Base-by-base conservation (phyloP, 2,888 invertebrate species). In the Barypeithes pellucidus region DNA sequence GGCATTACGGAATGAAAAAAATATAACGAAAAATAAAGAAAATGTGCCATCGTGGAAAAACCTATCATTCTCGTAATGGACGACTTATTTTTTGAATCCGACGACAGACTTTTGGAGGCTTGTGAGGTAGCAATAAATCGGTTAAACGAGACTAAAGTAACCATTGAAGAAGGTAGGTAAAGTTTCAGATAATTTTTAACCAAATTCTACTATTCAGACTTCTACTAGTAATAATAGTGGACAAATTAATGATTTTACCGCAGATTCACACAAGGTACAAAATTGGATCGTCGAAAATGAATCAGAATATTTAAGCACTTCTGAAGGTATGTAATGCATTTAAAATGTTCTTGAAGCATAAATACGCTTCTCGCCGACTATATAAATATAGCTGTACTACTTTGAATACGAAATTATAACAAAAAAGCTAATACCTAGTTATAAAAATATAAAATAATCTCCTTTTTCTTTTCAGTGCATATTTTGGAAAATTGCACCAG, bases 111-210 rank as follows among this genome's bases (percentile, higher is more conserved):
- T 39, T 9, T 39, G 12, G 11, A 39, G 36, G 36, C 36, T 39
- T 39, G 36, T 43, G 43, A 43, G 43, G n/a, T 43, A 14, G 43
- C 43, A 43, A 16, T 43, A 43, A 43, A 43, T 43, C 43, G n/a
- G n/a, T 14, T 43, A 43, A 43, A 43, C 14, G 14, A 43, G 43
- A 43, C 43, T 43, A 14, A 16, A 24, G 24, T 24, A 24, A 24
- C 3, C 43, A 43, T 43, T 43, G 43, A 14, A 43, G 43, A 43
- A 43, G 14, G 14, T 43, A 14, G 2, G 2, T 43, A 39, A 39
- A 5, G 3, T 43, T 43, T 43, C 14, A 43, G 43, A 43, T 43
- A 14, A 14, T 43, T 43, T 14, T 43, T 12, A 43, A 43, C 14
- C n/a, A 43, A 43, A 43, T 43, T 43, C 14, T 14, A 43, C 12